Conservation (phyloP, 2,888 invertebrate species). For the Drosophila borealis region DNA sequence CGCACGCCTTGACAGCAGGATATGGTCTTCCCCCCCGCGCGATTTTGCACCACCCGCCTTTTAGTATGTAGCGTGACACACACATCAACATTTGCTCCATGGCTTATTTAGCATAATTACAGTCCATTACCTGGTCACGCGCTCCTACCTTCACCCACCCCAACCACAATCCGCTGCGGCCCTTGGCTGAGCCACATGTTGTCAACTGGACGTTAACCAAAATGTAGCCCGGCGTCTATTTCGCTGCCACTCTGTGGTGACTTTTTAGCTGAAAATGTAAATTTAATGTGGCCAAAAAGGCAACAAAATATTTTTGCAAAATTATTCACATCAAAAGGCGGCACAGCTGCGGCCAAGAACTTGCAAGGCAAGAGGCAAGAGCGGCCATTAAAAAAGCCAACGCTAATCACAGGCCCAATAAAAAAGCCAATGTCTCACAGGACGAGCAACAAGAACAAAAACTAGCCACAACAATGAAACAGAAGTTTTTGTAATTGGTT, state of each 20-base stretch:
- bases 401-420: slow-evolving; percentile 58
- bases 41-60: not conserved
- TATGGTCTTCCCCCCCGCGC: not conserved
- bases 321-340: slow-evolving; percentile 73
- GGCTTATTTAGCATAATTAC: slow-evolving; percentile 77
- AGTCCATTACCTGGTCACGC: slow-evolving; percentile 77
- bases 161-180: not conserved
- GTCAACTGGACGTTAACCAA: slow-evolving; percentile 69
- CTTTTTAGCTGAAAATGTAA: slow-evolving; percentile 63
- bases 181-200: slow-evolving; percentile 62
- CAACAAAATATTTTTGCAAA: slow-evolving; percentile 58
- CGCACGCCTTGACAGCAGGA: not conserved
- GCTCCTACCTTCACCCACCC: slow-evolving; percentile 16
- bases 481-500: slow-evolving; percentile 65
- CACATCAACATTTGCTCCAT: slow-evolving; percentile 64
- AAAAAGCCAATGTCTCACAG: slow-evolving; percentile 38
- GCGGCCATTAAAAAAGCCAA: slow-evolving; percentile 36
- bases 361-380: slow-evolving; percentile 6
- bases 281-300: slow-evolving; percentile 66
- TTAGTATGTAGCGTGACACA: slow-evolving; percentile 35
- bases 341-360: slow-evolving; percentile 61
- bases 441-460: not conserved
- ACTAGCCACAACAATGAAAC: slow-evolving; percentile 51
- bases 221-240: not conserved
- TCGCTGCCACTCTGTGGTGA: slow-evolving; percentile 1